A percentile compares a stretch with the other conserved stretches of the same genome.
Conservation (phyloP, 2,797 vertebrate genomes). For the Hypotaenidia philippensis region DNA sequence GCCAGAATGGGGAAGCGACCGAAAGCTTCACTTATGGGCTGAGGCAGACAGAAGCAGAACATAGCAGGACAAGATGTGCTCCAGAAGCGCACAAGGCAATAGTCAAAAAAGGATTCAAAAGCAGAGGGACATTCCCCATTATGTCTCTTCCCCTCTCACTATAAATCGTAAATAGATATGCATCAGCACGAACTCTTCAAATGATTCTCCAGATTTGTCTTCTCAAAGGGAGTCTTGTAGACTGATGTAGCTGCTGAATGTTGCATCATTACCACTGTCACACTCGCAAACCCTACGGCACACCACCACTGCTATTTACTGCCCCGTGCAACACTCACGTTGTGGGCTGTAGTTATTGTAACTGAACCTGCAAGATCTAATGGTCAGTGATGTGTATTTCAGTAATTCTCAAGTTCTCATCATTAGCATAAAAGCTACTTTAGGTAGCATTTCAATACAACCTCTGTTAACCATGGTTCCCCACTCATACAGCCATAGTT, state of each 20-base stretch:
- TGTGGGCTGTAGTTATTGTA: background rate
- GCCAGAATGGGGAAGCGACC: background rate
- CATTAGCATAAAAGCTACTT: background rate
- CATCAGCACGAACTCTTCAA: background rate
- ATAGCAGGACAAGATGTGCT: background rate
- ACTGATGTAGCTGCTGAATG: background rate
- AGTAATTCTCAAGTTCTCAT: background rate
- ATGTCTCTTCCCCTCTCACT: background rate
- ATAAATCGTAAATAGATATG: background rate
- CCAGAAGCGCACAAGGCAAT: rapidly evolving
- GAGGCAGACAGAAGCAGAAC: background rate
- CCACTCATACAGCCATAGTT: background rate
- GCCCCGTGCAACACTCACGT: background rate
- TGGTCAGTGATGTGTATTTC: background rate
- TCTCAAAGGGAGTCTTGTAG: background rate
- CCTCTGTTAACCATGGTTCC: background rate
- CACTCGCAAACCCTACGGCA: background rate
- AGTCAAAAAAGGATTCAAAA: background rate
- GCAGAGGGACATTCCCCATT: background rate
- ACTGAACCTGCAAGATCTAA: background rate
- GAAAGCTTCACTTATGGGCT: background rate
- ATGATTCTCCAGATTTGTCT: background rate
- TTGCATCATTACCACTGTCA: background rate
- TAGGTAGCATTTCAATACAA: background rate
- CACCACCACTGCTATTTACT: background rate